Base-by-base conservation (phyloP, 2,797 vertebrate genomes). In the Catostomus latipinnis region DNA sequence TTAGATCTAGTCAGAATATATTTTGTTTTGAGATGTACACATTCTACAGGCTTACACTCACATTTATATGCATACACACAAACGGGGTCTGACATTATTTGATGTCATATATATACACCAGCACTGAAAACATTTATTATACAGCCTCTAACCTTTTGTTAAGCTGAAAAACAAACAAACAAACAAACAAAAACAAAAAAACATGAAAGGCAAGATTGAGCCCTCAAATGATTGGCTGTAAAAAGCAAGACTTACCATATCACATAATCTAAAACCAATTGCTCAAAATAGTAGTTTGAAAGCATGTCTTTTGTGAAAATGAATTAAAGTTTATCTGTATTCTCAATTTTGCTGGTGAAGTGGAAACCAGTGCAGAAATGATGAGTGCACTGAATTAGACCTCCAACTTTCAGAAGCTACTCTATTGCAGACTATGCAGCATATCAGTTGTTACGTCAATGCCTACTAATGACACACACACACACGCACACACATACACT, bases 351-450 rank as follows among this genome's bases (percentile, higher is more conserved):
- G 76, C 81, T 74, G 71, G 71, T 78, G 60, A 54, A 18, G 34
- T 34, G 34, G 34, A 56, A 73, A 77, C 63, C 4, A 52, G 71
- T 60, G 70, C 54, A 71, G 12, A 66, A 49, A 70, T 74, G 13
- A 86, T 82, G 82, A 34, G 67, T 78, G 84, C 83, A 72, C 84
- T 78, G 82, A 78, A 67, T 74, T 81, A 34, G 60, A 62, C 65
- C 71, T 74, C 71, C 81, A 85, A 45, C n/a, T 74, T 71, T 71
- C 74, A 84, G 87, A 86, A 86, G 89, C 83, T 86, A 86, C 22
- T 46, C 84, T 77, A 87, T 88, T 83, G 86, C 86, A 81, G 86
- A 87, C 88, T 90, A 89, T 91, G 91, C 90, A 91, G 86, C 89
- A 86, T 88, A 88, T 89, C 84, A 49, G 1, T 71, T 60, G 78